Evolutionary conservation across 1,140 invertebrate genomes (phyloP), one percentile per base, ranked within the genome.

Genomic region (Drosophila orosa): DNA sequence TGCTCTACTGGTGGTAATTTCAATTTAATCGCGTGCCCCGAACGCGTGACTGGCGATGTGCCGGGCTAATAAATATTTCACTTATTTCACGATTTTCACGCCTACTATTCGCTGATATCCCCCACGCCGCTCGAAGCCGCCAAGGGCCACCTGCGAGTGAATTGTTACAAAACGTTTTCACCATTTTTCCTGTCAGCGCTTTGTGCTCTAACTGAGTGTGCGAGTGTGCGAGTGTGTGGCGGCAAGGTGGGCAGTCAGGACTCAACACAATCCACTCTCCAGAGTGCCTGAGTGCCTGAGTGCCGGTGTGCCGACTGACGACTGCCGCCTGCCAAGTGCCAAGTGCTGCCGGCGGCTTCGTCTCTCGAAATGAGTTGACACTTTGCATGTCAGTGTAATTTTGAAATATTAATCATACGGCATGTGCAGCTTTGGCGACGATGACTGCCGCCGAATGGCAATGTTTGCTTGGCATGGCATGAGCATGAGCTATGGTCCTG

Each of bases 331-430:
- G 60, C 59, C 47, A 40, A 31, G 66, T 58, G 61, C 52, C 56
- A 56, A 40, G 54, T 61, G 54, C 55, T 68, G 55, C 56, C 54
- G 55, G 66, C 78, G 62, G 62, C 66, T 54, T 52, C 67, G 67
- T 69, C 65, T 72, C 81, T 78, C 76, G 55, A 74, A 89, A 80
- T 89, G 84, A 89, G 84, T 89, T 89, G 84, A 89, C 84, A 89
- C 84, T 87, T 89, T 84, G 84, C 84, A 87, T 87, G 84, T 89
- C 85, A 79, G 79, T 87, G 80, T 84, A 89, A 89, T 89, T 89
- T 89, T 89, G 80, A 89, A 89, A 89, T 89, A 89, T 89, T 89
- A 89, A 89, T 89, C 80, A 89, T 65, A 89, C 71, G 76, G 79
- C 73, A 67, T 78, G 81, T 66, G 62, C 68, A 79, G 59, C 72